Evolutionary conservation across 2,113 vertebrate species (phyloP).

Genomic region (Cathartes aura): DNA sequence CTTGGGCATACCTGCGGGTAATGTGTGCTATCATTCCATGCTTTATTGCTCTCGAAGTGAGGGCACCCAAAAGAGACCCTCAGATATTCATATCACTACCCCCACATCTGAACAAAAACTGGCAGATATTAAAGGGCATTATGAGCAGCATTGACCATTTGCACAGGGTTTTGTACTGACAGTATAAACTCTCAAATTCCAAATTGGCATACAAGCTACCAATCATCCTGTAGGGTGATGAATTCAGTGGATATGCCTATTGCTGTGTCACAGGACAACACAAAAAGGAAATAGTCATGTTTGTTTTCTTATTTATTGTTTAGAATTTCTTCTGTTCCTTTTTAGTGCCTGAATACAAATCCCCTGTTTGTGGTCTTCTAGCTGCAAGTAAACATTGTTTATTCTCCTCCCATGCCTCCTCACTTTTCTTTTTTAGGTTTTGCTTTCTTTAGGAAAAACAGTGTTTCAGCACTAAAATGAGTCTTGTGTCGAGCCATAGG

Average conservation of each 20-base stretch:
- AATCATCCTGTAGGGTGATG: not conserved
- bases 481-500: not conserved
- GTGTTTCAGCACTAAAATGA: not conserved
- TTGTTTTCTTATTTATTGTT: not conserved
- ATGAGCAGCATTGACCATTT: not conserved
- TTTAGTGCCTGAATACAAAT: not conserved
- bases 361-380: not conserved
- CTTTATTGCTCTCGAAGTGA: not conserved
- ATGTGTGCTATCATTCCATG: fast-evolving
- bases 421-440: not conserved
- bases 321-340: not conserved
- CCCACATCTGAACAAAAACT: not conserved
- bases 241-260: not conserved
- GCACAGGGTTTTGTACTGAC: not conserved
- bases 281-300: not conserved
- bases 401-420: not conserved
- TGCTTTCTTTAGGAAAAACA: not conserved
- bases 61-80: not conserved
- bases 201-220: not conserved
- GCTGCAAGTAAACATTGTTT: not conserved
- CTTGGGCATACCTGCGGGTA: fast-evolving
- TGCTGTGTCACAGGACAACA: not conserved
- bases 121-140: not conserved
- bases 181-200: not conserved
- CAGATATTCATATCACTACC: not conserved